Evolutionary conservation across 2,797 vertebrate species (phyloP).

Genomic region (Geotrypetes seraphini): DNA sequence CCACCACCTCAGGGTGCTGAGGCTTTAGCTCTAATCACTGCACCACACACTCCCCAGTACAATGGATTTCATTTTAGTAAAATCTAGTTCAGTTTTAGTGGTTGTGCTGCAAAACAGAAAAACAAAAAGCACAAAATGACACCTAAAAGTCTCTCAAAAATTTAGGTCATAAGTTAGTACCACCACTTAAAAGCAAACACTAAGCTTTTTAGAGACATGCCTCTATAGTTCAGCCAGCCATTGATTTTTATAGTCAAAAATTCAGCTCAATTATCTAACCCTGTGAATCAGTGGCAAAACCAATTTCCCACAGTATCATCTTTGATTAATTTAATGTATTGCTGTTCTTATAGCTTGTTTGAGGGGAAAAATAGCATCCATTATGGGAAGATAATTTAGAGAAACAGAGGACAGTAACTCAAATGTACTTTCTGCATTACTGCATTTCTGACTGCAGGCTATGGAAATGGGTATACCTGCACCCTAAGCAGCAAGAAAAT

Average conservation of each 20-base stretch:
- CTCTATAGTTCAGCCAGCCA: slow-evolving; percentile 18
- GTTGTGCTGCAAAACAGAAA: not conserved
- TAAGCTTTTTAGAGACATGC: slow-evolving; percentile 12
- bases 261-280: slow-evolving; percentile 5
- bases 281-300: not conserved
- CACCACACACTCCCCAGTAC: no score
- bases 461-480: no score
- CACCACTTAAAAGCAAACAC: slow-evolving; percentile 10
- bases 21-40: no score
- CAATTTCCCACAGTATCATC: not conserved
- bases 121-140: no score
- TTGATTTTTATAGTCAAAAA: slow-evolving; percentile 16
- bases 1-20: no score
- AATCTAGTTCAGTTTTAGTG: not conserved
- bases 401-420: not conserved
- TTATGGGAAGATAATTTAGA: not conserved
- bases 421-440: not conserved
- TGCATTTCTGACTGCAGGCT: no score
- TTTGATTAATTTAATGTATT: not conserved
- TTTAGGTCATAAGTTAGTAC: slow-evolving; percentile 5
- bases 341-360: not conserved
- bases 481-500: no score
- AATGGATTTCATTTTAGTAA: not conserved
- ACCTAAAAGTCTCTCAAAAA: not conserved
- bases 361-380: not conserved